phyloP scores from a whole-genome alignment of 2,113 vertebrate species.

The Ceyx melanurus region DNA sequence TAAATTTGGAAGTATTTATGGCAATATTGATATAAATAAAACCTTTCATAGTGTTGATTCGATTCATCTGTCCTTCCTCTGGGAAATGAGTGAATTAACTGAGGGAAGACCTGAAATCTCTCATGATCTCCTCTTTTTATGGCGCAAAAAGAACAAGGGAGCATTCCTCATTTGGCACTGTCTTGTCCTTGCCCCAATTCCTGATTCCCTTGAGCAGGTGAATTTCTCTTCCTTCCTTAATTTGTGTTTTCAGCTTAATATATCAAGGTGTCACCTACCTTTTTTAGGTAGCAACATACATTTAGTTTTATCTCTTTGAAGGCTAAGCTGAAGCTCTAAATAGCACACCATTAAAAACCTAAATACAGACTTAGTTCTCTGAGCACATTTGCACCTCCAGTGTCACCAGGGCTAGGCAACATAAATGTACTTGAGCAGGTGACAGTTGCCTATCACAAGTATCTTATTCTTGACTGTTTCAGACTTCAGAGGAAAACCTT shows the following conservation, averaged over 20 bases:
- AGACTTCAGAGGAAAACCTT: neutral
- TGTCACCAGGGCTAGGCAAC: neutral
- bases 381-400: neutral
- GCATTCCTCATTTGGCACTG: neutral
- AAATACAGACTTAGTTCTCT: neutral
- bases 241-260: neutral
- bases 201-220: neutral
- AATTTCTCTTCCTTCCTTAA: neutral
- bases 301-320: neutral
- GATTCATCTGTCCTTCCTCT: neutral
- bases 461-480: neutral
- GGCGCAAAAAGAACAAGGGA: neutral
- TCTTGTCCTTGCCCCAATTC: neutral
- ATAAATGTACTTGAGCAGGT: neutral
- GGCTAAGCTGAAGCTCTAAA: neutral
- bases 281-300: neutral
- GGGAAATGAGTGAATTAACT: neutral
- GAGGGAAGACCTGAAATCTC: neutral
- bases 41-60: neutral
- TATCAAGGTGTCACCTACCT: neutral
- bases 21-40: neutral
- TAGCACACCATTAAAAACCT: neutral
- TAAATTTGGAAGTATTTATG: neutral
- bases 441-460: neutral
- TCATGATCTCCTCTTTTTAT: neutral